Evolutionary conservation across 2,888 invertebrate species (phyloP), one percentile per base, ranked within the genome.

Genomic region (Idaea aversata): DNA sequence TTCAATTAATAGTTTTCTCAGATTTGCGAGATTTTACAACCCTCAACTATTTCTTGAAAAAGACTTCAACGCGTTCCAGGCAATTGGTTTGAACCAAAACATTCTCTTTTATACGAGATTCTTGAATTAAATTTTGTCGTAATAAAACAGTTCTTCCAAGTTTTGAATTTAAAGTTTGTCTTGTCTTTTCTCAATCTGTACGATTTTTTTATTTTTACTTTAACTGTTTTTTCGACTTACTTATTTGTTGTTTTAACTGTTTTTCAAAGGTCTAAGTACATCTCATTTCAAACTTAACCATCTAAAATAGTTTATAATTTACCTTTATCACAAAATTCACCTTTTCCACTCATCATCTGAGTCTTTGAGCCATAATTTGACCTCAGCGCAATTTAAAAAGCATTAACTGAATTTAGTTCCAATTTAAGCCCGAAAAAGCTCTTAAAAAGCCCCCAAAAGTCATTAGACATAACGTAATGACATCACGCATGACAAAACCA

Each of bases 401-500:
- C 36, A 36, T 36, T 4, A 36, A 36, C 36, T 10, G 36, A 4
- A 10, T 10, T 36, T 36, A 5, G 10, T 10, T 36, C 10, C 10
- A 36, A 25, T 25, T 36, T 36, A 36, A 7, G 36, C 36, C 10
- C 36, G 36, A 10, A 36, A 36, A 36, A 47, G 13, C 13, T 13
- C 47, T 7, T 47, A 10, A 47, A n/a, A 47, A 65, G 35, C 62
- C 65, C 63, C 59, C 63, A 67, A 65, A 64, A 61, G 62, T 63
- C 63, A 59, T 64, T 62, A 67, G 61, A 58, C 10, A 47, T 61
- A 57, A 59, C 15, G 15, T 81, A 81, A 83, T 81, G 70, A 64
- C 72, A 77, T 79, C 79, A 83, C 80, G 83, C 76, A 76, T 83
- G 83, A 83, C 84, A 84, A 80, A 77, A 70, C 70, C 68, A 71